phyloP scores from a whole-genome alignment of 2,797 vertebrate genomes.

The Buceros bicornis region DNA sequence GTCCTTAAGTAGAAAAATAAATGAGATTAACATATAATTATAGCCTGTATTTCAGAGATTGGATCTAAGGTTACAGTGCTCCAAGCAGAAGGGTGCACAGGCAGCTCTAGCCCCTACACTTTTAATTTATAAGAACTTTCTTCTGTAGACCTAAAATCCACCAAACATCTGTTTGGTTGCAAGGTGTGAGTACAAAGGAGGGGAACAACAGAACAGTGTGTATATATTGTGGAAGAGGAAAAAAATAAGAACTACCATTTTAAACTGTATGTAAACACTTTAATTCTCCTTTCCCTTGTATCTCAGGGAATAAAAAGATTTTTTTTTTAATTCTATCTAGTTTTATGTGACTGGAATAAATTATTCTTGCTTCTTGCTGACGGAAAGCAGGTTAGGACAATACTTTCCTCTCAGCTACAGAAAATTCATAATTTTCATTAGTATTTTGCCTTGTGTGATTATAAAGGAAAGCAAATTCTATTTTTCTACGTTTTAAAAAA shows the following conservation, averaged over 20 bases:
- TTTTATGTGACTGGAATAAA: conserved; percentile 4
- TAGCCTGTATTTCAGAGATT: not conserved
- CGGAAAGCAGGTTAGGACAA: conserved; percentile 33
- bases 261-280: not conserved
- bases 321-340: not conserved
- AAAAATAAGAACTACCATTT: not conserved
- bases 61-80: not conserved
- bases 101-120: not conserved
- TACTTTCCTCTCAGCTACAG: conserved; percentile 34
- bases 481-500: conserved; percentile 63
- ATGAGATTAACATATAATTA: not conserved
- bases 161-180: not conserved
- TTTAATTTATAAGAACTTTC: not conserved
- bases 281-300: not conserved
- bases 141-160: not conserved
- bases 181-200: not conserved
- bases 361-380: not conserved
- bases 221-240: not conserved
- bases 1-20: not conserved
- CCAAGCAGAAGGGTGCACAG: not conserved
- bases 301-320: conserved; percentile 3
- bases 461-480: conserved; percentile 67
- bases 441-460: conserved; percentile 55
- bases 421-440: conserved; percentile 58
- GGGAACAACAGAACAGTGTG: not conserved